Base-by-base conservation (phyloP, 2,888 invertebrate genomes). In the Entomobrya proxima region DNA sequence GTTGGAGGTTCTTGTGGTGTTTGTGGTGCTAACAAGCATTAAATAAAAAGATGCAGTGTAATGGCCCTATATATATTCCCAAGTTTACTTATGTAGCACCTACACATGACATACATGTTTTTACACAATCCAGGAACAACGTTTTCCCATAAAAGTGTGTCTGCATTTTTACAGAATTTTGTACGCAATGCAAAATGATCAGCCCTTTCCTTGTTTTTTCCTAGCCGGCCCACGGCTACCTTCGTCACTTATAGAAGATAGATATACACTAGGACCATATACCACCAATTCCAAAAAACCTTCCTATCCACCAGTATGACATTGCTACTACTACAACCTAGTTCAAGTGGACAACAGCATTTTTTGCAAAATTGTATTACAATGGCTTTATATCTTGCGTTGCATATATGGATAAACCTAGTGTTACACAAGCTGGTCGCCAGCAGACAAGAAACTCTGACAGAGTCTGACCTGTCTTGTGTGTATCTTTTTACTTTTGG, bases 31-130 rank as follows among this genome's bases (percentile, higher is more conserved):
- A 67, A 67, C 67, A 67, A 67, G 67, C 40, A 61, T 67, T 40
- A 40, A 67, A 67, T 67, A 67, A 64, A 67, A 67, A 37, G n/a
- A n/a, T n/a, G n/a, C n/a, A n/a, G 67, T 67, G 40, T 40, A 67
- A 40, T 67, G 64, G 32, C 35, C n/a, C 18, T 24, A 40, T 40
- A 67, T 21, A 67, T 21, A 15, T 61, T 32, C 4, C 5, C n/a
- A 32, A 32, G 3, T 61, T 5, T 61, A 61, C 21, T n/a, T 35
- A 3, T 15, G 61, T n/a, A 32, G 61, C 35, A 32, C 7, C 2
- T 7, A 52, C 2, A 52, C 52, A 7, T 52, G 52, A 7, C 55
- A 55, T 55, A 9, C 27, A 47, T 15, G 21, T 52, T 52, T 52
- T 21, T 21, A 18, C 21, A 3, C 18, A 21, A 21, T 52, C 18